Base-by-base conservation (phyloP, 2,888 invertebrate genomes). In the Drosophila maculinotata region DNA sequence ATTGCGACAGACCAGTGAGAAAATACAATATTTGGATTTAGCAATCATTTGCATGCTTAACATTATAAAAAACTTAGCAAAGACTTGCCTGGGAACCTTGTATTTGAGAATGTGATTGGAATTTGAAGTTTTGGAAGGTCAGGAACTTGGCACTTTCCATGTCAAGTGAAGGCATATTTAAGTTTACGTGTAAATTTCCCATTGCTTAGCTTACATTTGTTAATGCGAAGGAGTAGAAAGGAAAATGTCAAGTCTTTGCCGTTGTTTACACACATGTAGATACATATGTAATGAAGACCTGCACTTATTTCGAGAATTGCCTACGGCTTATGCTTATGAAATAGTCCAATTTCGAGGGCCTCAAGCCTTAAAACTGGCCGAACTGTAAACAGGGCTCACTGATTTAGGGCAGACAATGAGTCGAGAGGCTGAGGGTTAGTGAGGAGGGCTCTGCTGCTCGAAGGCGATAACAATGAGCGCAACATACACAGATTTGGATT, bases 401-500 rank as follows among this genome's bases (percentile, higher is more conserved):
- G 52, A 52, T 62, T 51, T 26, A 45, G 45, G 53, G 35, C 48
- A 59, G 25, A 66, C 57, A 76, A 76, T 38, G 30, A 31, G 7
- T 33, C 17, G 38, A 15, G 56, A 39, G 63, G 36, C 20, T 12
- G 44, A 41, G 69, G 28, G 42, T 4, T 31, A 7, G 23, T 23
- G 26, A 45, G 17, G 20, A 9, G 31, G 12, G 17, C 15, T 33
- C 30, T 14, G 15, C 12, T 15, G 30, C 23, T 7, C 12, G 12
- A 20, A 51, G 62, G 44, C 52, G 62, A 59, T 44, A 49, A 44
- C 57, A 75, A 68, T 62, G 62, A 73, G 73, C 51, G 51, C 64
- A 68, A 68, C 59, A 36, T 63, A 69, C 67, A 83, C 63, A 82
- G 81, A 79, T 82, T 82, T 82, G 81, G 81, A 82, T 82, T 82